These are phyloP conservation scores for Nothura maculosa DNA, from an alignment of 2,797 vertebrate genomes.

Conservation along the genomic window DNA sequence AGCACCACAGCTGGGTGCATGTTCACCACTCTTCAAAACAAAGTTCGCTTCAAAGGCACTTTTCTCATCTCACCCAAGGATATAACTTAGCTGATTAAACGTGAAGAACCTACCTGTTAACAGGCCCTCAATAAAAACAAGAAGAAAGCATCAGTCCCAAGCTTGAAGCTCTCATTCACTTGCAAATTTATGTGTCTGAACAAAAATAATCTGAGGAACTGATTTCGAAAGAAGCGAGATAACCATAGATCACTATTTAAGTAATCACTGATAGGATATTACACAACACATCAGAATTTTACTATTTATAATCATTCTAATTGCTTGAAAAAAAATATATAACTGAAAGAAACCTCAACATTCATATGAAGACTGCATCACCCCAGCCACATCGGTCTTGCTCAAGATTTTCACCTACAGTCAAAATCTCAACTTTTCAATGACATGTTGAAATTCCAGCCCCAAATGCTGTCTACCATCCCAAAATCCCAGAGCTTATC, in stretches of 20 bases:
- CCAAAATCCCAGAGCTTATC: neutral
- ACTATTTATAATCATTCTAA: neutral
- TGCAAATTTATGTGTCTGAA: neutral
- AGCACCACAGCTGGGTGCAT: accelerated
- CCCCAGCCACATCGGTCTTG: no score
- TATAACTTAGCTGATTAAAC: neutral
- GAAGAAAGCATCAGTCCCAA: neutral
- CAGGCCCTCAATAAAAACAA: neutral
- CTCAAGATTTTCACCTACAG: no score
- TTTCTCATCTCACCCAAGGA: neutral
- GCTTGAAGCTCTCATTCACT: neutral
- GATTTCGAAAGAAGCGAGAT: neutral
- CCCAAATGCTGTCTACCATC: neutral
- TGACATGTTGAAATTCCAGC: neutral
- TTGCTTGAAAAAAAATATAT: neutral
- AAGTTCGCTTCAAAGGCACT: neutral
- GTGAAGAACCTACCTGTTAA: neutral
- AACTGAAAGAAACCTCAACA: neutral
- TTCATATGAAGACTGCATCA: neutral
- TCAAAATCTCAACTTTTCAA: neutral
- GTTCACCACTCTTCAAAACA: accelerated
- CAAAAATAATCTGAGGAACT: neutral
- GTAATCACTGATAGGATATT: neutral
- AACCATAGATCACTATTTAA: neutral
- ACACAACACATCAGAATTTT: neutral